Percentiles rank a stretch among this genome's conserved stretches.
Conservation (phyloP, 1,140 invertebrate genomes). For the Laupala kohalensis region DNA sequence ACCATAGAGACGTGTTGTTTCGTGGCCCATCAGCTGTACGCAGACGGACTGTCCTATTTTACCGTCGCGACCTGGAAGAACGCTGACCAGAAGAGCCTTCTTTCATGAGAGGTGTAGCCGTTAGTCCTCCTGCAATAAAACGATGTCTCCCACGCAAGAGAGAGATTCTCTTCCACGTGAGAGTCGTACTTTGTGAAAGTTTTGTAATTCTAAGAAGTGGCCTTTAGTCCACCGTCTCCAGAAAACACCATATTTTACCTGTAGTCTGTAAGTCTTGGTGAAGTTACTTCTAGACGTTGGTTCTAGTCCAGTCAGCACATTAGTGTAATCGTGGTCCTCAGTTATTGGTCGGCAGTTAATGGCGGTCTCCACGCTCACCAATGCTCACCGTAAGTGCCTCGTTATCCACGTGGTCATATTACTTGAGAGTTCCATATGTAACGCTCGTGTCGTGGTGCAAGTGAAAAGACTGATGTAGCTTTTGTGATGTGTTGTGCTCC, state of each 20-base stretch:
- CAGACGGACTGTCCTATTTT: too few relatives aligned
- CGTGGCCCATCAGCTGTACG: too few relatives aligned
- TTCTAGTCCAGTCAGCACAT: not conserved
- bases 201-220: not conserved
- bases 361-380: not conserved
- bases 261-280: not conserved
- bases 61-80: too few relatives aligned
- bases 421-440: not conserved
- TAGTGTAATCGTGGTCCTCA: not conserved
- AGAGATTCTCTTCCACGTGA: not conserved
- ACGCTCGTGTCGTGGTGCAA: not conserved
- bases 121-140: not conserved
- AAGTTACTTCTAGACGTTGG: too few relatives aligned
- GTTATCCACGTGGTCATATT: not conserved
- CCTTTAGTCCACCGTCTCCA: not conserved
- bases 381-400: conserved; percentile 12
- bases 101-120: too few relatives aligned
- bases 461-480: not conserved
- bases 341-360: not conserved
- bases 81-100: too few relatives aligned
- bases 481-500: not conserved
- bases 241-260: not conserved
- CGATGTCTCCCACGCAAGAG: not conserved
- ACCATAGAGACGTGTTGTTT: too few relatives aligned
- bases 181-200: not conserved